Conservation (phyloP, 2,797 vertebrate genomes). For the Coilia nasus region DNA sequence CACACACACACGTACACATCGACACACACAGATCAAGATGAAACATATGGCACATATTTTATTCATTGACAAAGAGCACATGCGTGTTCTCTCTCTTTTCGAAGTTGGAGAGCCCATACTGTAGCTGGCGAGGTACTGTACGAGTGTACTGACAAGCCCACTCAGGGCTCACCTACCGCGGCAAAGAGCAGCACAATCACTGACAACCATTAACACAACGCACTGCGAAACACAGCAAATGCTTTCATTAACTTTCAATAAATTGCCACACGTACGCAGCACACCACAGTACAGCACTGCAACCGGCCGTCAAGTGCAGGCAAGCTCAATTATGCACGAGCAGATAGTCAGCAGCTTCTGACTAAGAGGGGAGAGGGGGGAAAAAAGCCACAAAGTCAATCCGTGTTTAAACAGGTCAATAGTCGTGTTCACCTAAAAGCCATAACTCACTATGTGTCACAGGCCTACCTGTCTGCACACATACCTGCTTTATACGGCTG, state of each 20-base stretch:
- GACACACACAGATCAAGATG: constrained; percentile 46
- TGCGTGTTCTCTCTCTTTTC: not conserved
- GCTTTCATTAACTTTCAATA: constrained; percentile 9
- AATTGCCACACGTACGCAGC: not conserved
- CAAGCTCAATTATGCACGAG: constrained; percentile 19
- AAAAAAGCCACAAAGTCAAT: constrained; percentile 10
- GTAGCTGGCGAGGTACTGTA: not conserved
- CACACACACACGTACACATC: constrained; percentile 27
- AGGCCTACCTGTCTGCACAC: constrained; percentile 3
- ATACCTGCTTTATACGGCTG: constrained; percentile 31
- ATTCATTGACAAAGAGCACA: constrained; percentile 38
- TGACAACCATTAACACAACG: not conserved
- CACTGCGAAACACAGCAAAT: not conserved
- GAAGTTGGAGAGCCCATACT: constrained; percentile 7
- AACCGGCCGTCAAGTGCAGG: not conserved
- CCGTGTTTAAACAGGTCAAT: constrained; percentile 24
- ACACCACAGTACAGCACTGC: no score
- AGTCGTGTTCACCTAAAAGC: constrained; percentile 11
- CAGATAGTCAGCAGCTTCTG: constrained; percentile 22
- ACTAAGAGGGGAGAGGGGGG: not conserved
- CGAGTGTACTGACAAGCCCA: not conserved
- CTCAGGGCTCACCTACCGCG: not conserved
- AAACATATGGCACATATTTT: constrained; percentile 62
- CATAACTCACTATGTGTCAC: not conserved
- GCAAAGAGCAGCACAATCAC: not conserved